phyloP scores from a whole-genome alignment of 2,797 vertebrate species.

The Bovichtus diacanthus region DNA sequence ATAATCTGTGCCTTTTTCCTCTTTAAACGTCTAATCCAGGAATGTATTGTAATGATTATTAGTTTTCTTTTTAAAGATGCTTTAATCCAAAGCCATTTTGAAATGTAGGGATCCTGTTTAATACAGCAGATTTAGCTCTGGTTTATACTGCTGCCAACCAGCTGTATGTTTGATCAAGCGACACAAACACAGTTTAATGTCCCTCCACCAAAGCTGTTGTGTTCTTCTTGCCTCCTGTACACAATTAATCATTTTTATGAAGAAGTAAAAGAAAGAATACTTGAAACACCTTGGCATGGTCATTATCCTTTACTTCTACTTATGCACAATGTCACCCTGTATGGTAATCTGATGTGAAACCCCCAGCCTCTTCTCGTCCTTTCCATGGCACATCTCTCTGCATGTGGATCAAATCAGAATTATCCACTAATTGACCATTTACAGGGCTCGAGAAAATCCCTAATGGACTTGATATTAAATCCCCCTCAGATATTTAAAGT shows the following conservation, averaged over 20 bases:
- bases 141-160: slow-evolving; percentile 78
- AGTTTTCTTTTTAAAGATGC: slow-evolving; percentile 79
- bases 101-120: slow-evolving; percentile 73
- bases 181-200: slow-evolving; percentile 78
- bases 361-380: slow-evolving; percentile 31
- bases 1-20: slow-evolving; percentile 61
- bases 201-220: slow-evolving; percentile 60
- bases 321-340: slow-evolving; percentile 30
- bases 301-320: slow-evolving; percentile 23
- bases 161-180: slow-evolving; percentile 83
- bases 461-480: slow-evolving; percentile 99
- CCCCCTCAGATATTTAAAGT: slow-evolving; percentile 94
- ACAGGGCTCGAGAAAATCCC: slow-evolving; percentile 92
- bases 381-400: slow-evolving; percentile 86
- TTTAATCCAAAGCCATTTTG: slow-evolving; percentile 81
- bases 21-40: slow-evolving; percentile 61
- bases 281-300: slow-evolving; percentile 44
- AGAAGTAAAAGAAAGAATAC: slow-evolving; percentile 30
- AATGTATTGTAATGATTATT: slow-evolving; percentile 70
- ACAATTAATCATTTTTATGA: slow-evolving; percentile 59
- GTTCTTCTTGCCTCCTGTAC: slow-evolving; percentile 37
- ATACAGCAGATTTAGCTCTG: slow-evolving; percentile 72
- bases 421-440: slow-evolving; percentile 99
- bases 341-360: slow-evolving; percentile 40
- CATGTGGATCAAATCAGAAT: slow-evolving; percentile 99